Evolutionary conservation across 2,113 vertebrate genomes (phyloP).

Genomic region (Lagenorhynchus albirostris): DNA sequence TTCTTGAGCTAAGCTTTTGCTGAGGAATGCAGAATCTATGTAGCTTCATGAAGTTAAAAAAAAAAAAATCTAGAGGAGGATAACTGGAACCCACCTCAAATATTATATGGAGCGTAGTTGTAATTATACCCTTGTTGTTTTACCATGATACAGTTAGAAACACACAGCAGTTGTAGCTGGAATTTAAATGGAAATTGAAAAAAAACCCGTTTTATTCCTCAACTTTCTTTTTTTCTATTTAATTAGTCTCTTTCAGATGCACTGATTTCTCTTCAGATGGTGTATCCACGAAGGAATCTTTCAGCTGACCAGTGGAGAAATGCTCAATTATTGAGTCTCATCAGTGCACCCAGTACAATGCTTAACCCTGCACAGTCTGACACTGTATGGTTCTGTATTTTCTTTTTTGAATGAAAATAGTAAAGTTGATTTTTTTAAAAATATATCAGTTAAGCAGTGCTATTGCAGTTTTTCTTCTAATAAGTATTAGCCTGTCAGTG

Average conservation of each 20-base stretch:
- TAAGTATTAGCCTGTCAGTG: not conserved
- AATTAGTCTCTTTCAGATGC: conserved; percentile 95
- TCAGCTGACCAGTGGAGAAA: conserved; percentile 99
- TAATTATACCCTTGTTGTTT: conserved; percentile 21
- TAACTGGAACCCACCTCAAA: not conserved
- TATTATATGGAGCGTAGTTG: not conserved
- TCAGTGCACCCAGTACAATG: conserved; percentile 98
- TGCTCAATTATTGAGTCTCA: conserved; percentile 96
- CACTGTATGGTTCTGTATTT: conserved; percentile 83
- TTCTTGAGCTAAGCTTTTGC: not conserved
- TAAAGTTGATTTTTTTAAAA: not conserved
- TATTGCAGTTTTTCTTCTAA: not conserved
- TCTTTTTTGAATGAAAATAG: conserved; percentile 6
- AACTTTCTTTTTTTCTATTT: conserved; percentile 18
- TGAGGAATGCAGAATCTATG: not conserved
- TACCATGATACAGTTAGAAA: not conserved
- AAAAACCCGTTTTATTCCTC: not conserved
- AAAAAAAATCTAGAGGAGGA: not conserved
- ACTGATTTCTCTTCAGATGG: conserved; percentile 97
- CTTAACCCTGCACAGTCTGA: conserved; percentile 98
- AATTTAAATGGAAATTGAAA: not conserved
- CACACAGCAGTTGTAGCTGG: not conserved
- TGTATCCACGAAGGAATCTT: conserved; percentile 96
- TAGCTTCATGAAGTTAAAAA: not conserved
- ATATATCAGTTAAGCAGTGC: not conserved